Percentiles rank a stretch among this genome's conserved stretches.
Conservation (phyloP, 1,140 invertebrate species). For the Chionoecetes opilio region DNA sequence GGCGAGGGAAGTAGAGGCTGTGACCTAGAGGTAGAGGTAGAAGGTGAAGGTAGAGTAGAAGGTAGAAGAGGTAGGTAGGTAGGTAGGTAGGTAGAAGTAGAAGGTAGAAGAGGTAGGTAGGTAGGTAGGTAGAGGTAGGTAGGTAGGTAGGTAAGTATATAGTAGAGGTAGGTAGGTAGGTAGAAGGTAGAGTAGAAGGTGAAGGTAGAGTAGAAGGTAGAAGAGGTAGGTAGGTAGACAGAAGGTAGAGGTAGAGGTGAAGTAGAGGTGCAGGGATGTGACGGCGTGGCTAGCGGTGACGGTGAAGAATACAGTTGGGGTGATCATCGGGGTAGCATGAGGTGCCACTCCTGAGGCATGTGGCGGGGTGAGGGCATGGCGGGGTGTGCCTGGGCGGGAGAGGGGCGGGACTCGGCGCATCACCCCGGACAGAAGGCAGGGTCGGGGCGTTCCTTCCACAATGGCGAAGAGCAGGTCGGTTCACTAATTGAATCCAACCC, state of each 20-base stretch:
- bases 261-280: too few species aligned
- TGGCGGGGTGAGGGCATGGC: neutral
- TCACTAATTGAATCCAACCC: constrained; percentile 79
- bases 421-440: constrained; percentile 45
- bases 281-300: neutral
- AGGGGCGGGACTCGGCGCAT: constrained; percentile 28
- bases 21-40: neutral
- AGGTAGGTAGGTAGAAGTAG: neutral
- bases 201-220: neutral
- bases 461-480: constrained; percentile 62
- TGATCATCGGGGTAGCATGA: neutral
- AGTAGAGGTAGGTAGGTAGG: neutral
- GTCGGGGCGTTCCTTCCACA: constrained; percentile 64
- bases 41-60: neutral
- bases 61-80: neutral
- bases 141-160: neutral
- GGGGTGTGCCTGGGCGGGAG: neutral
- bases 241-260: too few species aligned
- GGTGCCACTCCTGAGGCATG: too few species aligned
- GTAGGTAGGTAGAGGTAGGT: too few species aligned
- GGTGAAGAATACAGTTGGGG: neutral
- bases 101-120: neutral
- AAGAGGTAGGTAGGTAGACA: neutral
- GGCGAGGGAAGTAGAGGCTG: neutral
- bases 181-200: neutral